Evolutionary conservation across 2,797 vertebrate genomes (phyloP), one percentile per base, ranked within the genome.

Genomic region (Catharus ustulatus): DNA sequence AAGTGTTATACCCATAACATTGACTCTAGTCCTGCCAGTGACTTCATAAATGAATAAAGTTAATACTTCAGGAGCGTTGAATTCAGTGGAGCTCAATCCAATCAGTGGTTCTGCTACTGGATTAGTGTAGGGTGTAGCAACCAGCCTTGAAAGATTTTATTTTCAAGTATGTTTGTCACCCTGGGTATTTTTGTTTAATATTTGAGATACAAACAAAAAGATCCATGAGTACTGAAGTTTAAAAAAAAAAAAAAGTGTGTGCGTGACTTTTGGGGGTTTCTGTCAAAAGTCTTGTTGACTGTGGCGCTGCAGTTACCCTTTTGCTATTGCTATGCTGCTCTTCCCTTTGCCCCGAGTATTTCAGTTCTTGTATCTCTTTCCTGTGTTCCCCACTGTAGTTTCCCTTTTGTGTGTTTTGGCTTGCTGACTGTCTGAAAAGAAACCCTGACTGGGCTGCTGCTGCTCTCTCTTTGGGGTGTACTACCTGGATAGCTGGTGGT

Each of bases 401-500:
- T 55, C 40, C 27, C 18, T 76, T 67, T 71, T 72, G 17, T 67
- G 42, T 51, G 11, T 75, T 88, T 49, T 59, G 64, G 17, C 36
- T 85, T 62, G 9, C 34, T 51, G 55, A 2, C 46, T 84, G 32
- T 43, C 16, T 42, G 15, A 17, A 72, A 40, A 81, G 43, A 61
- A 71, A 22, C 3, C 3, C 5, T 30, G 38, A 4, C 34, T 57
- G 46, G 46, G 34, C 32, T 88, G 55, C 49, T 63, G 40, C 17
- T 55, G 30, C 13, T 34, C 11, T 46, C 27, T 72, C 29, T 27
- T 76, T 40, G 11, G 5, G 40, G 5, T 79, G 22, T 40, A 10
- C n/a, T 63, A 0, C 52, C n/a, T 38, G n/a, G 43, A 4, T 63
- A 59, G 23, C 34, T 80, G 64, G 10, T 40, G 0, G 0, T 18